Percentiles rank a stretch among this genome's conserved stretches.
Evolutionary conservation across 2,113 vertebrate species (phyloP).

Genomic region (Nothobranchius furzeri): DNA sequence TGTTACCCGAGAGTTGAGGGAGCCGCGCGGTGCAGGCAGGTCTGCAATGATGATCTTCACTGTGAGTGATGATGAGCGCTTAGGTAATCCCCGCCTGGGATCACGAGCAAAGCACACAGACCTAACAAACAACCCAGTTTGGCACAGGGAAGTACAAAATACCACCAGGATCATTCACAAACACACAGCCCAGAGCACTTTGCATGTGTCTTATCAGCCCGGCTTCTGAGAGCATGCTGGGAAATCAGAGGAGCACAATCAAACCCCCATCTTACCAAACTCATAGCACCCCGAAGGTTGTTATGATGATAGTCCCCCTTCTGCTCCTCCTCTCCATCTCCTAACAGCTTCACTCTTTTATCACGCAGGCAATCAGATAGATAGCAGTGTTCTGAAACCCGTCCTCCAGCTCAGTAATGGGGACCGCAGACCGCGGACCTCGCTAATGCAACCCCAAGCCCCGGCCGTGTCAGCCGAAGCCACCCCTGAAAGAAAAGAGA

Average conservation of each 20-base stretch:
- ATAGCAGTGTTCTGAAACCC: constrained; percentile 45
- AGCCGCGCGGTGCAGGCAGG: constrained; percentile 21
- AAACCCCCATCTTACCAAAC: constrained; percentile 28
- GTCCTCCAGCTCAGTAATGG: constrained; percentile 27
- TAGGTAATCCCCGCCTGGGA: constrained; percentile 67
- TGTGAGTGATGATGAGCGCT: constrained; percentile 64
- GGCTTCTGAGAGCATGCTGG: constrained; percentile 23
- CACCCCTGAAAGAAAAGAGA: constrained; percentile 31
- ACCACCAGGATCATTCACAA: constrained; percentile 17
- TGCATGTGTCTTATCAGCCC: constrained; percentile 53
- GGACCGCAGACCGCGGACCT: constrained; percentile 16
- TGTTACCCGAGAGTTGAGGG: constrained; percentile 27
- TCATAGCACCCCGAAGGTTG: constrained; percentile 30
- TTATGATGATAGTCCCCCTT: constrained; percentile 44
- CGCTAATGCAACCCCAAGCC: constrained; percentile 51
- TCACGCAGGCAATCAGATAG: constrained; percentile 54
- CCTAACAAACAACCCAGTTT: constrained; percentile 13
- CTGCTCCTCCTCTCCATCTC: constrained; percentile 36
- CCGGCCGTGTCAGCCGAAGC: constrained; percentile 41
- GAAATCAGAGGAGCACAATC: constrained; percentile 58
- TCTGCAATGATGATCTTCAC: constrained; percentile 62
- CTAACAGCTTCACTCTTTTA: constrained; percentile 59
- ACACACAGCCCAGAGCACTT: constrained; percentile 6
- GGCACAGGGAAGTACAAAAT: constrained; percentile 16
- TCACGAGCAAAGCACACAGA: constrained; percentile 24